Evolutionary conservation across 2,113 vertebrate species (phyloP).

Genomic region (Origma solitaria): DNA sequence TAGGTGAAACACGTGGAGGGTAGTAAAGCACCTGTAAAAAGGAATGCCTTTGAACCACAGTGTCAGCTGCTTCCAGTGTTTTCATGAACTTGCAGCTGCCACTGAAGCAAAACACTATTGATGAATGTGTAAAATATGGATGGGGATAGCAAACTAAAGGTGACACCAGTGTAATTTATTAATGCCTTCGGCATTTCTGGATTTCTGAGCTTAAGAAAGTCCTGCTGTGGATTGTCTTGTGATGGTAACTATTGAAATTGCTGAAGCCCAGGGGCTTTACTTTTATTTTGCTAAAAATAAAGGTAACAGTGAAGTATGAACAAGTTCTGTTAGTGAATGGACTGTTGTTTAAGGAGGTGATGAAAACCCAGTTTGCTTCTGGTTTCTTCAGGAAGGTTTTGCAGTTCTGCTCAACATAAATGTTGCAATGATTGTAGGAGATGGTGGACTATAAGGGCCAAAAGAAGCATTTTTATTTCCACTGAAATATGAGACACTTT

Average conservation of each 20-base stretch:
- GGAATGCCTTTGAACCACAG: neutral
- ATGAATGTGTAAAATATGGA: neutral
- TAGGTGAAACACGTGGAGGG: accelerated
- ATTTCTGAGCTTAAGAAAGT: neutral
- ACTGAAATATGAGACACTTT: neutral
- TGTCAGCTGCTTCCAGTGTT: neutral
- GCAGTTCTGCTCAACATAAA: neutral
- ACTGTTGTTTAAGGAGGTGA: neutral
- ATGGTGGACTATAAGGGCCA: neutral
- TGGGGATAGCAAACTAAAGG: neutral
- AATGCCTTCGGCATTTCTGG: neutral
- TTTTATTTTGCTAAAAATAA: neutral
- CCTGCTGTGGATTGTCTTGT: neutral
- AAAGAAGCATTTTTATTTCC: neutral
- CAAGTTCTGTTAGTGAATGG: neutral
- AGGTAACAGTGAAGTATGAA: neutral
- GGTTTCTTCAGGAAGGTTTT: neutral
- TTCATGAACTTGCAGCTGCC: neutral
- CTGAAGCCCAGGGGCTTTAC: neutral
- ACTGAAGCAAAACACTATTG: neutral
- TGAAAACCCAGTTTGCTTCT: neutral
- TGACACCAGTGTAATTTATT: neutral
- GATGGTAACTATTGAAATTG: neutral
- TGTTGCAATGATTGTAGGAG: neutral
- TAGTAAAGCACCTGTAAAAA: neutral